phyloP scores from a whole-genome alignment of 2,888 invertebrate genomes.

The Geophilus truncorum region DNA sequence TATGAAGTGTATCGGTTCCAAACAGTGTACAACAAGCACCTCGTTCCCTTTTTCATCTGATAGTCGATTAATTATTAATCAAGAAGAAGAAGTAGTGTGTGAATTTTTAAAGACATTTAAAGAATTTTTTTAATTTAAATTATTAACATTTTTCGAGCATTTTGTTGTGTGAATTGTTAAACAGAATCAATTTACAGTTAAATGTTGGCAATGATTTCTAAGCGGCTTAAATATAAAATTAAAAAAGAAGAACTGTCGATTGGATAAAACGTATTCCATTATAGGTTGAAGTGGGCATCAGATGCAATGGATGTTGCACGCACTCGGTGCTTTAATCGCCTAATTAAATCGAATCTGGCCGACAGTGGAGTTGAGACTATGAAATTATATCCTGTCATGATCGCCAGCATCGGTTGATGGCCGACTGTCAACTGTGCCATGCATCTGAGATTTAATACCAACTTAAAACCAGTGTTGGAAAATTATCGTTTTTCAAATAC shows the following conservation, averaged over 20 bases:
- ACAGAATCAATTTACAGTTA: too few species aligned
- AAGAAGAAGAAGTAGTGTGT: too few species aligned
- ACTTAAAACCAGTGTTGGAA: neutral
- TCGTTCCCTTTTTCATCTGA: too few species aligned
- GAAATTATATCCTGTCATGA: constrained; percentile 16
- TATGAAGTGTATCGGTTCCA: too few species aligned
- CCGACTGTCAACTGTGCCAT: constrained; percentile 1
- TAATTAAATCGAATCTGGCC: constrained; percentile 20
- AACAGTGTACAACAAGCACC: too few species aligned
- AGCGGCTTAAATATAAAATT: neutral
- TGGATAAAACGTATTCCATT: neutral
- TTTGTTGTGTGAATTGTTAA: too few species aligned
- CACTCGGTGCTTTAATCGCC: neutral
- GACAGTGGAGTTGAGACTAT: constrained; percentile 11
- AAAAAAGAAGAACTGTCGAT: neutral
- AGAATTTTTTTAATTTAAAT: neutral
- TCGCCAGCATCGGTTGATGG: neutral
- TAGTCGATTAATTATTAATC: too few species aligned
- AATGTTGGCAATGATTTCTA: neutral
- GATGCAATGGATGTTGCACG: constrained; percentile 6
- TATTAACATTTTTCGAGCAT: too few species aligned
- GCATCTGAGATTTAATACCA: neutral
- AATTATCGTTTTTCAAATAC: constrained; percentile 10
- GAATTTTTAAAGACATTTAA: neutral
- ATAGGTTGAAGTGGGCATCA: neutral